Conservation (phyloP, 2,888 invertebrate genomes). For the Lissocephala sabroskyi region DNA sequence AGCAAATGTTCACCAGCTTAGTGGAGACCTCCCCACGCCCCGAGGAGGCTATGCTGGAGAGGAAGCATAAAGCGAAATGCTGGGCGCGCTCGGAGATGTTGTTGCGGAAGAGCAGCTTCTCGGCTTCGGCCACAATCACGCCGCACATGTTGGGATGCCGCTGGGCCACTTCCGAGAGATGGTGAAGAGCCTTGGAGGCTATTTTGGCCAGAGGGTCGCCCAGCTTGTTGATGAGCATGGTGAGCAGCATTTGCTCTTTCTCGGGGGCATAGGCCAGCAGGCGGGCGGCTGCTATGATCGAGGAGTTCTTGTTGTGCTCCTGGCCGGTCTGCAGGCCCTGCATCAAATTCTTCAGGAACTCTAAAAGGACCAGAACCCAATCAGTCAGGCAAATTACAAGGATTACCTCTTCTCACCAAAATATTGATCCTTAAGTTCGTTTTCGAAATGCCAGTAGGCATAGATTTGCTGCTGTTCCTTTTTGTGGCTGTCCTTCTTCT, state of each 20-base stretch:
- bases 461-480: constrained; percentile 79
- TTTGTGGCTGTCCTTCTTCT: constrained; percentile 66
- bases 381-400: background rate
- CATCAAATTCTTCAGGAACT: constrained; percentile 70
- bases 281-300: constrained; percentile 65
- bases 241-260: constrained; percentile 76
- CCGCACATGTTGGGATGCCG: constrained; percentile 94
- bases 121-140: constrained; percentile 89
- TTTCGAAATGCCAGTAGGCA: constrained; percentile 91
- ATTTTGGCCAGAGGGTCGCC: constrained; percentile 90
- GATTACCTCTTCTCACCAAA: constrained; percentile 72
- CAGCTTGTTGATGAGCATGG: constrained; percentile 91
- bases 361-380: constrained; percentile 36
- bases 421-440: constrained; percentile 86
- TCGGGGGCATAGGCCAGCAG: constrained; percentile 68
- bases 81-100: constrained; percentile 91
- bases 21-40: constrained; percentile 86
- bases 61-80: constrained; percentile 93
- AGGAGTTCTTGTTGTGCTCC: constrained; percentile 67
- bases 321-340: constrained; percentile 69
- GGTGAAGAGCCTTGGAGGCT: constrained; percentile 90
- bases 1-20: constrained; percentile 91
- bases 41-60: constrained; percentile 85
- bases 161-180: constrained; percentile 85
- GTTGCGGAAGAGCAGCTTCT: constrained; percentile 89